Percentiles rank a stretch among this genome's conserved stretches.
These are phyloP conservation scores for Siderastrea siderea DNA, from an alignment of 92 coral and sea anemone species.

Conservation along the genomic window DNA sequence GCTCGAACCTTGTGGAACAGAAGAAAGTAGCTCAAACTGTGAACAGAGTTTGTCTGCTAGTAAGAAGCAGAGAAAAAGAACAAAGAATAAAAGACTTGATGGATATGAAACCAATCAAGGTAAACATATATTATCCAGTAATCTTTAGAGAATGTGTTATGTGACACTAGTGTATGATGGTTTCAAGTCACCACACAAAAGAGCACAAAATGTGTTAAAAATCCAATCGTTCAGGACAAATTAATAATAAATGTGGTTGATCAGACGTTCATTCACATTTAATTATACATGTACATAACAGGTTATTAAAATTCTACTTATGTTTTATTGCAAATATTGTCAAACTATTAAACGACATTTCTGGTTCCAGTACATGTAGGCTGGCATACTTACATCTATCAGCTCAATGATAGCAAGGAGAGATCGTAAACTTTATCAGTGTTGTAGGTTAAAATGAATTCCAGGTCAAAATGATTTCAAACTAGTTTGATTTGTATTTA, in stretches of 20 bases:
- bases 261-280: neutral
- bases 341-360: too few relatives aligned
- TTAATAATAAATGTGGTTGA: neutral
- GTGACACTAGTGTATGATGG: neutral
- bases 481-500: too few relatives aligned
- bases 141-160: neutral
- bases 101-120: constrained; percentile 6
- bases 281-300: neutral
- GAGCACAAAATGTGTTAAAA: neutral
- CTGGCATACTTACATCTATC: neutral
- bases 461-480: too few relatives aligned
- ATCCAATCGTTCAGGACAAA: neutral
- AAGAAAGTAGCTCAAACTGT: neutral
- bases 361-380: neutral
- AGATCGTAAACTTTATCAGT: neutral
- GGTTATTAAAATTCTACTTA: neutral
- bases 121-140: neutral
- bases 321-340: too few relatives aligned
- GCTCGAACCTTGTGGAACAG: neutral
- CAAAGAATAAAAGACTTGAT: constrained; percentile 2
- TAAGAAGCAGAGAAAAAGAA: neutral
- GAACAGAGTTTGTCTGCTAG: neutral
- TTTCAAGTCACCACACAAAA: neutral
- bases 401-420: too few relatives aligned
- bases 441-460: too few relatives aligned